These are phyloP conservation scores for Nerophis ophidion DNA, from an alignment of 2,113 vertebrate species.

Conservation along the genomic window DNA sequence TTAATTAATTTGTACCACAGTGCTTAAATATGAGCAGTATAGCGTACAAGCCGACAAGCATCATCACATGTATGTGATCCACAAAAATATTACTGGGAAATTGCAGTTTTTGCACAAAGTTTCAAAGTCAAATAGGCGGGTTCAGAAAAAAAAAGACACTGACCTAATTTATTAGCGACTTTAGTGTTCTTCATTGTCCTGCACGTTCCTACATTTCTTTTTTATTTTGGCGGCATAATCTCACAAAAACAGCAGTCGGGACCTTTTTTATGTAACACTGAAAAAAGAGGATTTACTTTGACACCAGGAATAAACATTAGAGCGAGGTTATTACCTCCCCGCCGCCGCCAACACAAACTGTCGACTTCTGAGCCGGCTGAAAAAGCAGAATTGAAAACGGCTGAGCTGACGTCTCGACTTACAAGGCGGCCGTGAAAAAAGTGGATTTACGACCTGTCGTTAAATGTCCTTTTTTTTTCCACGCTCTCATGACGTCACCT, in stretches of 20 bases:
- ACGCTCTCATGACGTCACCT: slow-evolving; percentile 1
- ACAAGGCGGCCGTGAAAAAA: slow-evolving; percentile 5
- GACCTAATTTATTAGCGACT: no score
- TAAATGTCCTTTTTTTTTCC: slow-evolving; percentile 4
- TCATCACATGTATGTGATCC: no score
- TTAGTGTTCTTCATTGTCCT: background rate
- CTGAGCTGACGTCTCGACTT: slow-evolving; percentile 9
- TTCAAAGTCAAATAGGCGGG: no score
- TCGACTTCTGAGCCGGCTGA: background rate
- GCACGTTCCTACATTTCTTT: background rate
- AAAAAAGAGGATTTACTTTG: background rate
- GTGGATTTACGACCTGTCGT: slow-evolving; percentile 1
- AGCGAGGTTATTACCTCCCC: background rate
- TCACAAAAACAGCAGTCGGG: background rate
- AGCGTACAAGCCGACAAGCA: no score
- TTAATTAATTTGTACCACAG: no score
- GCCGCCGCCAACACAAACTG: slow-evolving; percentile 8
- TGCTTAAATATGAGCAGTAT: no score
- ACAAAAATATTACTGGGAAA: no score
- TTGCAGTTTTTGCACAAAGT: no score
- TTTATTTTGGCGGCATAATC: no score
- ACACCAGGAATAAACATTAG: slow-evolving; percentile 9
- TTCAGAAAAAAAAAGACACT: no score
- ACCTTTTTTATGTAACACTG: background rate
- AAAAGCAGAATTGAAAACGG: slow-evolving; percentile 4